Evolutionary conservation across 2,113 vertebrate genomes (phyloP).

Genomic region (Phocoena sinus): DNA sequence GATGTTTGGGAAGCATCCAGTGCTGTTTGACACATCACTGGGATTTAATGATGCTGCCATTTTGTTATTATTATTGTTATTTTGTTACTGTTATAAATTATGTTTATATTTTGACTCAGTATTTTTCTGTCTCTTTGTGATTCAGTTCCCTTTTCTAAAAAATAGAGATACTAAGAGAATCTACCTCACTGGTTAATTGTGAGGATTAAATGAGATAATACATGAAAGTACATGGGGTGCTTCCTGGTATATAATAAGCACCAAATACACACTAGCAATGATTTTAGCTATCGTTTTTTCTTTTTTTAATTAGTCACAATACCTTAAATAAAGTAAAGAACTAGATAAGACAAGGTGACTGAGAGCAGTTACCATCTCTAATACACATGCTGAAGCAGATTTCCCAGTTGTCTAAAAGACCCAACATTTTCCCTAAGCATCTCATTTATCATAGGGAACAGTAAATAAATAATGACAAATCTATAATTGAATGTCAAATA

Average conservation of each 20-base stretch:
- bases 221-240: neutral
- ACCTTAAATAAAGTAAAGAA: slow-evolving; percentile 8
- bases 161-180: neutral
- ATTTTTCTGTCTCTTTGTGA: neutral
- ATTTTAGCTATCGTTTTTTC: neutral
- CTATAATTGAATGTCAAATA: neutral
- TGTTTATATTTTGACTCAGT: neutral
- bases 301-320: neutral
- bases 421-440: neutral
- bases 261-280: neutral
- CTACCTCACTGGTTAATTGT: neutral
- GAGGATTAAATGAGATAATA: neutral
- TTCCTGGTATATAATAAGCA: neutral
- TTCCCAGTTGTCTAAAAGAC: neutral
- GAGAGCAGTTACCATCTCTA: neutral
- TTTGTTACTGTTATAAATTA: neutral
- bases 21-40: neutral
- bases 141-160: neutral
- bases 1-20: neutral
- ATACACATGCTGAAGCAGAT: neutral
- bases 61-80: neutral
- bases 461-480: neutral
- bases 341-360: neutral
- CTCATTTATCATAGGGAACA: neutral
- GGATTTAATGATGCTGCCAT: neutral